Conservation (phyloP, 2,888 invertebrate genomes). For the Quadroppia sp. region DNA sequence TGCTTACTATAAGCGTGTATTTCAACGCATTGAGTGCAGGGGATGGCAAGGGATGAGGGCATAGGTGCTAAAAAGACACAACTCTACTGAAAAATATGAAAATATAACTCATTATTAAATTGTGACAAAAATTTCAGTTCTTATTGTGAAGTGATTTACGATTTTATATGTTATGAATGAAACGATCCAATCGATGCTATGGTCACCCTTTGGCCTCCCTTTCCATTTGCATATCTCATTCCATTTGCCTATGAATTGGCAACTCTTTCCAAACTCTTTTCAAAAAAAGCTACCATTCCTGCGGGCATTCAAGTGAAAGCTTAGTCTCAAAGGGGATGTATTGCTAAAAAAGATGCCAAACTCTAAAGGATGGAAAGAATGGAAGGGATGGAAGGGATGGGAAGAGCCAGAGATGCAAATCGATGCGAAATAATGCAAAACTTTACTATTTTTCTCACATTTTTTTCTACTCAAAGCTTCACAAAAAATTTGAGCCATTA, state of each 20-base stretch:
- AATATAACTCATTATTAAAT: too few species aligned
- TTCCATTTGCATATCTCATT: constrained; percentile 1
- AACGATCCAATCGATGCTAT: too few species aligned
- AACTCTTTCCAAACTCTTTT: constrained; percentile 8
- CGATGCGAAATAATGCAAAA: constrained; percentile 30
- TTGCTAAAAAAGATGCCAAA: constrained; percentile 29
- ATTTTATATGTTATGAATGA: too few species aligned
- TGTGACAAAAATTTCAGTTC: too few species aligned
- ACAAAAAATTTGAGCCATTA: not conserved
- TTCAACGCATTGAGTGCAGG: too few species aligned
- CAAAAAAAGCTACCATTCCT: constrained; percentile 30
- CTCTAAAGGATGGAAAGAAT: constrained; percentile 26
- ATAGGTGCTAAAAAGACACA: too few species aligned
- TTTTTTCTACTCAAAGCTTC: constrained; percentile 9
- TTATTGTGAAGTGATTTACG: too few species aligned
- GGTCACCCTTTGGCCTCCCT: too few species aligned
- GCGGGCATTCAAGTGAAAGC: constrained; percentile 29
- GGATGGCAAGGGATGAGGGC: too few species aligned
- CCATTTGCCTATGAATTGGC: constrained; percentile 4
- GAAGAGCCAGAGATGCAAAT: constrained; percentile 29
- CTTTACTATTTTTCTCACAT: constrained; percentile 5
- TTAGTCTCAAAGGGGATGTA: constrained; percentile 18
- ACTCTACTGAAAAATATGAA: too few species aligned
- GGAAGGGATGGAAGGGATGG: too few species aligned
- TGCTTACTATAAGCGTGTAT: too few species aligned